These are phyloP conservation scores for pig (Sus scrofa) DNA, from an alignment of 2,113 vertebrate genomes.

Conservation along the genomic window DNA sequence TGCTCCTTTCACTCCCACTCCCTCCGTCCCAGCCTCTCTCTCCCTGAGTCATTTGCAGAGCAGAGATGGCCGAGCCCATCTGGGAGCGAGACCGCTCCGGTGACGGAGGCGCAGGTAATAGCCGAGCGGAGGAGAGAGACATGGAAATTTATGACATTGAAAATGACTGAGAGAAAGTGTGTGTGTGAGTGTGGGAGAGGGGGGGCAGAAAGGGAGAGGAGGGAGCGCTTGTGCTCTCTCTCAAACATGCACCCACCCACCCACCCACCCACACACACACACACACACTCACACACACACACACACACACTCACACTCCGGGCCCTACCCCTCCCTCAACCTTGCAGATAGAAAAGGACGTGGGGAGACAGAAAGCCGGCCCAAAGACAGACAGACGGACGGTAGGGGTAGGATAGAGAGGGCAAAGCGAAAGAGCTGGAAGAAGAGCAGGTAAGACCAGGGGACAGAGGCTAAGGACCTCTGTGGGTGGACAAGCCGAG, in stretches of 20 bases:
- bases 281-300: neutral
- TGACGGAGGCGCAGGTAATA: conserved; percentile 95
- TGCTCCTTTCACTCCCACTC: conserved; percentile 72
- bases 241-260: neutral
- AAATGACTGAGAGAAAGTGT: conserved; percentile 90
- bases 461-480: neutral
- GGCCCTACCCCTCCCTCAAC: conserved; percentile 52
- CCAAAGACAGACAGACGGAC: conserved; percentile 40
- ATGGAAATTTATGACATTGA: conserved; percentile 99
- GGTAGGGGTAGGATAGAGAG: conserved; percentile 21
- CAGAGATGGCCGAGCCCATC: conserved; percentile 93
- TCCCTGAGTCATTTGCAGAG: conserved; percentile 90
- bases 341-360: conserved; percentile 62
- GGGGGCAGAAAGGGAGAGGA: neutral
- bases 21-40: conserved; percentile 77
- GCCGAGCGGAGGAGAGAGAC: conserved; percentile 89
- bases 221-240: fast-evolving
- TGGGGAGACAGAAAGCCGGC: neutral
- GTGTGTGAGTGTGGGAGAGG: conserved; percentile 54
- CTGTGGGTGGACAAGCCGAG: neutral
- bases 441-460: neutral
- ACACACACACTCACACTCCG: neutral
- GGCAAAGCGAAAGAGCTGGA: neutral
- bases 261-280: no score
- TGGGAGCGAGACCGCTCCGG: conserved; percentile 90